These are phyloP conservation scores for Quiscalus mexicanus DNA, from an alignment of 2,113 vertebrate genomes.

Conservation along the genomic window DNA sequence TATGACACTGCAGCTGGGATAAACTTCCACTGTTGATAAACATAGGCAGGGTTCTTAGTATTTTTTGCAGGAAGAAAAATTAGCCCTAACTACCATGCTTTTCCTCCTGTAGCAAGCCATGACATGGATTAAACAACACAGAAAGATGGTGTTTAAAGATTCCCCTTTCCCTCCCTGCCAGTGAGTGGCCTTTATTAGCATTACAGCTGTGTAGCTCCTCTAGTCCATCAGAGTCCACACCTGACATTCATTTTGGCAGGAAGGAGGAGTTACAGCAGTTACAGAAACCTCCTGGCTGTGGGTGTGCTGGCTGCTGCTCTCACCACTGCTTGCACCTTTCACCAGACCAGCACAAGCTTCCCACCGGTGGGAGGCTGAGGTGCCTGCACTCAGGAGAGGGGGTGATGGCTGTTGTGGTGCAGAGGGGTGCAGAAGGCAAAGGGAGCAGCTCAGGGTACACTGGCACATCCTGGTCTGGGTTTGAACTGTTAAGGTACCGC, in stretches of 20 bases:
- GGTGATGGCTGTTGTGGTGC: fast-evolving
- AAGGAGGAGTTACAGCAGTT: neutral
- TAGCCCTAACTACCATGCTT: neutral
- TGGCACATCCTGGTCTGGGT: neutral
- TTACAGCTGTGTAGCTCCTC: neutral
- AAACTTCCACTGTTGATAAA: neutral
- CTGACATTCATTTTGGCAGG: neutral
- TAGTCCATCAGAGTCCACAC: neutral
- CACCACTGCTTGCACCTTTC: neutral
- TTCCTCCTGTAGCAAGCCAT: neutral
- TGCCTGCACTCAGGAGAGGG: neutral
- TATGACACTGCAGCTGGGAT: neutral
- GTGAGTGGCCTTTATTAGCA: neutral
- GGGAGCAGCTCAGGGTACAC: neutral
- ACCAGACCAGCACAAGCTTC: neutral
- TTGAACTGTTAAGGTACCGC: neutral
- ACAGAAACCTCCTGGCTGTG: neutral
- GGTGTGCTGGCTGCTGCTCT: neutral
- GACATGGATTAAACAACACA: neutral
- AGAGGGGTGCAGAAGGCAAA: neutral
- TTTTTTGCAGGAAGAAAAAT: neutral
- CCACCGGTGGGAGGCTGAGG: fast-evolving
- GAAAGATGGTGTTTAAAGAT: neutral
- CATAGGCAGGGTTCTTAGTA: neutral
- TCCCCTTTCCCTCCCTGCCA: neutral